Evolutionary conservation across 1,140 invertebrate genomes (phyloP), one percentile per base, ranked within the genome.

Genomic region (Nasonia longicornis): DNA sequence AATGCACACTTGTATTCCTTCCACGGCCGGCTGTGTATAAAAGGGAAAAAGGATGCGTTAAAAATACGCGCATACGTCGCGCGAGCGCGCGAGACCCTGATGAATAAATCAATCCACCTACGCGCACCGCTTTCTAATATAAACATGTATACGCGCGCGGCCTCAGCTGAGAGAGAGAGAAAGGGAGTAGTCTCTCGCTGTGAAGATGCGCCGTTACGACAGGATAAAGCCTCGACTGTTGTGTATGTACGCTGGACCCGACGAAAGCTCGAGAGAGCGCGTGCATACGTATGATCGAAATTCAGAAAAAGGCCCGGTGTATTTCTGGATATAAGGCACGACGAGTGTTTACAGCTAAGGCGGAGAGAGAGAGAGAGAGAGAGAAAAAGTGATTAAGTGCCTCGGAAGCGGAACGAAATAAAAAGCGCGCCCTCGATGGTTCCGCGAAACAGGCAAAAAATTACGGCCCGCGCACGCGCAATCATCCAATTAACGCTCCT

Each of bases 21-120:
- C 29, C 73, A 74, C 79, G 79, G 31, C 26, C 6, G 20, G 52
- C 52, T 7, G n/a, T 58, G 42, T 72, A 52, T 70, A 48, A 26
- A 35, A 48, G 64, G 63, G 16, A 69, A 63, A 76, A 75, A 76
- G 73, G 58, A 67, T 66, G 79, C 72, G 73, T 81, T 76, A 81
- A 81, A 80, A 81, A 81, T 81, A 80, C 69, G 72, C 42, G 38
- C 58, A 29, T 22, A 58, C 70, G n/a, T 42, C 67, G 10, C 10
- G 26, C 31, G 31, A 35, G 3, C 2, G 77, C 14, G 22, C 22
- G 35, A 26, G 42, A 12, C 11, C 67, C 74, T 75, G 67, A 81
- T 81, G 75, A 77, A 81, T 81, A 81, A 81, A 81, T 81, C 80
- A 81, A 81, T 81, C 80, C 79, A 80, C 79, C 80, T 73, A 71